Conservation (phyloP, 2,113 vertebrate genomes). For the Phoenicopterus ruber region DNA sequence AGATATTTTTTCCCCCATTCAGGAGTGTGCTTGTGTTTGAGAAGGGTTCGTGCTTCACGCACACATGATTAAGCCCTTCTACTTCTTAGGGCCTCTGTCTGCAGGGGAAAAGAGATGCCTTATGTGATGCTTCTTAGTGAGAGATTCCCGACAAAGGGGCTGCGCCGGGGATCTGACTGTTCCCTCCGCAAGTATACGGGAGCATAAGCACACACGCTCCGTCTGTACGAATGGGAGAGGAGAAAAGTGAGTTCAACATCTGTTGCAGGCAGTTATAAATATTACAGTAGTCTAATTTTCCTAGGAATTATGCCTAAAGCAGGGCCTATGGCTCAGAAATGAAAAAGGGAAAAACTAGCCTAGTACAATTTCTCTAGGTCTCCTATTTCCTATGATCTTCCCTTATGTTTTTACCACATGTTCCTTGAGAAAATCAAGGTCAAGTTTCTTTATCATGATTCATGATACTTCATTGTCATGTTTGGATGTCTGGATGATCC, state of each 20-base stretch:
- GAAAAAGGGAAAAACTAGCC: not conserved
- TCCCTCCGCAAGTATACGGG: not conserved
- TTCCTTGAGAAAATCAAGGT: not conserved
- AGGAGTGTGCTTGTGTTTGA: not conserved
- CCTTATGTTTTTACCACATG: not conserved
- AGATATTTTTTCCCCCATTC: not conserved
- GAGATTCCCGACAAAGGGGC: not conserved
- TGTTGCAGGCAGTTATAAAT: not conserved
- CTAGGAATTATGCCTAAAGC: constrained; percentile 20
- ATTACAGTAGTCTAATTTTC: not conserved
- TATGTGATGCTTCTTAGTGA: not conserved
- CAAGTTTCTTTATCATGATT: not conserved
- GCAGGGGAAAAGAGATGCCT: not conserved
- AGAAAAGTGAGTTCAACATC: constrained; percentile 14
- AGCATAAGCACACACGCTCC: not conserved
- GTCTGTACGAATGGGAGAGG: not conserved
- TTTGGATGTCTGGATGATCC: not conserved
- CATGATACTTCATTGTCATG: not conserved
- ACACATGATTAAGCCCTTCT: not conserved
- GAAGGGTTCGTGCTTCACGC: not conserved
- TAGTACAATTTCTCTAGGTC: not conserved
- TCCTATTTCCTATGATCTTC: not conserved
- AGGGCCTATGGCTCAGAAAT: not conserved
- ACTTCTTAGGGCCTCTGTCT: not conserved
- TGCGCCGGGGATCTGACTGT: not conserved